Percentiles rank a stretch among this genome's conserved stretches.
Evolutionary conservation across 2,797 vertebrate genomes (phyloP).

Genomic region (Gobio occitaniae): DNA sequence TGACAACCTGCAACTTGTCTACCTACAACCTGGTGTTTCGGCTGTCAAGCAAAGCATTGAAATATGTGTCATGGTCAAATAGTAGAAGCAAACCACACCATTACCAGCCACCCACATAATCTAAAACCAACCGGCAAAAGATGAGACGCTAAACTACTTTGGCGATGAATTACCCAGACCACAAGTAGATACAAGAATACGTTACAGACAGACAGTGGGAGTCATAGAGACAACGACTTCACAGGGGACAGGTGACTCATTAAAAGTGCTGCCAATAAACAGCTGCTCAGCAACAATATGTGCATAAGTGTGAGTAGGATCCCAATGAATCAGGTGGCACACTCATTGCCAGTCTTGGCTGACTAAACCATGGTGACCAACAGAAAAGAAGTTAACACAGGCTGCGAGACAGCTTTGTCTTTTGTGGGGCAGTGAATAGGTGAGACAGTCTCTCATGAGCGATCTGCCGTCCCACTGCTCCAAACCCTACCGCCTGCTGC

Average conservation of each 20-base stretch:
- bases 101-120: constrained; percentile 22
- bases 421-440: constrained; percentile 59
- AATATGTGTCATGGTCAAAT: not conserved
- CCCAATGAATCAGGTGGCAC: constrained; percentile 57
- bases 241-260: constrained; percentile 56
- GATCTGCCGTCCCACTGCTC: constrained; percentile 45
- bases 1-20: not conserved
- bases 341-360: constrained; percentile 62
- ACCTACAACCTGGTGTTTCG: not conserved
- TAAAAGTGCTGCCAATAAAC: constrained; percentile 56
- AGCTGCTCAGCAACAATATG: constrained; percentile 26
- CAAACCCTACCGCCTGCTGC: constrained; percentile 42
- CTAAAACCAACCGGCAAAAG: constrained; percentile 20
- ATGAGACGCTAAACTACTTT: not conserved
- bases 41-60: not conserved
- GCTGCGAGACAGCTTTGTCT: constrained; percentile 66
- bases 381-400: constrained; percentile 48
- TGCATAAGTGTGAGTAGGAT: constrained; percentile 34
- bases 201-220: constrained; percentile 25
- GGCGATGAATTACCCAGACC: constrained; percentile 8
- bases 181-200: constrained; percentile 15
- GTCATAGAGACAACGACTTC: constrained; percentile 24
- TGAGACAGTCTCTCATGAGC: constrained; percentile 49
- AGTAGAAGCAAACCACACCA: not conserved
- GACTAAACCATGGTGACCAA: constrained; percentile 62